phyloP scores from a whole-genome alignment of 2,797 vertebrate species.

The Rhinella marina region DNA sequence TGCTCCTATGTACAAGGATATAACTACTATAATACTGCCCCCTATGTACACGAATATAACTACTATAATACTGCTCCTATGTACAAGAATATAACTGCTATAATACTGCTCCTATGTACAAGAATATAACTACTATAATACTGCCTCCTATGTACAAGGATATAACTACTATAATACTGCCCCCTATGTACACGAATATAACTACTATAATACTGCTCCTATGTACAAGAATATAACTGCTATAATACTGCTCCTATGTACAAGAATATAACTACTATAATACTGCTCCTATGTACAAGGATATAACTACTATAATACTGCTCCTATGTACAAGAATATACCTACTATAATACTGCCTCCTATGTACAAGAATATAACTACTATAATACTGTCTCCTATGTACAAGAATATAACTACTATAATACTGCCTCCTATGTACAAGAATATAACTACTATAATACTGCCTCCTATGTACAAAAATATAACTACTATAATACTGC shows the following conservation, averaged over 20 bases:
- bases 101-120: background rate
- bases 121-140: background rate
- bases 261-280: background rate
- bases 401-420: background rate
- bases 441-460: conserved; percentile 6
- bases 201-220: background rate
- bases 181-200: background rate
- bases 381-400: background rate
- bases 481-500: background rate
- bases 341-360: background rate
- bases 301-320: too few species aligned
- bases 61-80: background rate
- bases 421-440: background rate
- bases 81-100: background rate
- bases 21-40: background rate
- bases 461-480: background rate
- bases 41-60: background rate
- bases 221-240: too few species aligned
- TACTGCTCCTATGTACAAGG: background rate
- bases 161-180: conserved; percentile 11
- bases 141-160: background rate
- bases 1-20: conserved; percentile 2
- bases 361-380: background rate
- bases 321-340: too few species aligned
- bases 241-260: too few species aligned